Evolutionary conservation across 2,888 invertebrate species (phyloP).

Genomic region (Calameuta pallipes): DNA sequence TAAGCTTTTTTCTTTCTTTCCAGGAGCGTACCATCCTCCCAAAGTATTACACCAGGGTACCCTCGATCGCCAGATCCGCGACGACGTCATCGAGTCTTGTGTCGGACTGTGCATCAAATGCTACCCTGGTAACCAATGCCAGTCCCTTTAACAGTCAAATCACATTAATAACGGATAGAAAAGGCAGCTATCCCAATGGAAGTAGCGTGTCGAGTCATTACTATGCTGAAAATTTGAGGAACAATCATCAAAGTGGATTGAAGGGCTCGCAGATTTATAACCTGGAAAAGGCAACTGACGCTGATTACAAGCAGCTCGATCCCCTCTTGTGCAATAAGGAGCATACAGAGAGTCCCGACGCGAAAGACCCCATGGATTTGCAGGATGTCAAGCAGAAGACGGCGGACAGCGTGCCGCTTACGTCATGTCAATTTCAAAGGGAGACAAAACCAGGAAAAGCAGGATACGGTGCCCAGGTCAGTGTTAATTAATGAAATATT

Average conservation of each 20-base stretch:
- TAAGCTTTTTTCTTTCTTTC: conserved; percentile 10
- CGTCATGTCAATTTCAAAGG: conserved; percentile 30
- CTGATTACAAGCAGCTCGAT: conserved; percentile 55
- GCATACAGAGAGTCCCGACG: conserved; percentile 10
- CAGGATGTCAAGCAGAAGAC: conserved; percentile 33
- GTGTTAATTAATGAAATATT: neutral
- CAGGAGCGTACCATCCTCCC: conserved; percentile 56
- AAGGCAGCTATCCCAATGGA: conserved; percentile 11
- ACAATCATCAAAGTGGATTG: conserved; percentile 43
- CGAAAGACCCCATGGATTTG: conserved; percentile 36
- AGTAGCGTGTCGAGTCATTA: conserved; percentile 40
- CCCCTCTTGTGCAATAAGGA: conserved; percentile 36
- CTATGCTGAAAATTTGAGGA: conserved; percentile 59
- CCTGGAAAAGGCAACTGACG: conserved; percentile 36
- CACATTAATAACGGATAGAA: conserved; percentile 46
- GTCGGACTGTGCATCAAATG: conserved; percentile 60
- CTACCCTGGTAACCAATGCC: conserved; percentile 57
- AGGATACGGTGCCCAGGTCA: conserved; percentile 35
- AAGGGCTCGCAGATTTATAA: conserved; percentile 51
- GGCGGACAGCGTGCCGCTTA: conserved; percentile 13
- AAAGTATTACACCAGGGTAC: conserved; percentile 56
- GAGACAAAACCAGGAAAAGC: conserved; percentile 22
- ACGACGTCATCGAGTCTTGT: conserved; percentile 46
- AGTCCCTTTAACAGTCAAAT: conserved; percentile 64
- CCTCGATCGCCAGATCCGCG: conserved; percentile 37